phyloP scores from a whole-genome alignment of 1,140 invertebrate genomes.

The Amyelois transitella region DNA sequence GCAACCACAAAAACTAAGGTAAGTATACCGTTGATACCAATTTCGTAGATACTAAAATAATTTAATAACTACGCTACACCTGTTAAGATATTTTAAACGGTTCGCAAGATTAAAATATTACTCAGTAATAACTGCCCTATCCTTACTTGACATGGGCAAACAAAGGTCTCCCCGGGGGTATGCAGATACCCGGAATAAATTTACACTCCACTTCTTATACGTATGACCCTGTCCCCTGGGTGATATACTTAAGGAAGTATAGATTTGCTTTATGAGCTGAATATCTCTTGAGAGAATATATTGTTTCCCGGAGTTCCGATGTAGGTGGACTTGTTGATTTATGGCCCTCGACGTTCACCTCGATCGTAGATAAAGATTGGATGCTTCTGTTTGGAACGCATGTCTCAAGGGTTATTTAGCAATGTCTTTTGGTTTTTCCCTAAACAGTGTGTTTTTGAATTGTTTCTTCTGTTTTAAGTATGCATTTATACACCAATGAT shows the following conservation, averaged over 20 bases:
- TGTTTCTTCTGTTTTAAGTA: no score
- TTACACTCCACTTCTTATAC: not conserved
- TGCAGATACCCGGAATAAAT: not conserved
- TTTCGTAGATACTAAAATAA: not conserved
- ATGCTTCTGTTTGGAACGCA: no score
- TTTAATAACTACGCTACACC: not conserved
- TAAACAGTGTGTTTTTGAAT: no score
- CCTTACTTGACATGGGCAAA: not conserved
- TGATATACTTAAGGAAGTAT: not conserved
- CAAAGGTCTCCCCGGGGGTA: not conserved
- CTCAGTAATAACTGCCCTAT: not conserved
- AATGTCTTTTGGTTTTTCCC: no score
- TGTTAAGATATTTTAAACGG: not conserved
- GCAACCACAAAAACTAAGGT: no score
- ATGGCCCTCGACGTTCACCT: no score
- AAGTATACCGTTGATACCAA: no score
- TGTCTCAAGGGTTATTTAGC: no score
- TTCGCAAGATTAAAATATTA: not conserved
- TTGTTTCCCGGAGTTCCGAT: not conserved
- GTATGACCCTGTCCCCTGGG: not conserved
- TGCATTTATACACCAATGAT: no score
- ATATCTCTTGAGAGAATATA: not conserved
- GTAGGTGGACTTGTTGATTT: not conserved
- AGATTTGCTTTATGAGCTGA: not conserved
- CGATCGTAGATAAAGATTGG: no score